Conservation (phyloP, 2,113 vertebrate genomes). For the Phrynocephalus versicolor region DNA sequence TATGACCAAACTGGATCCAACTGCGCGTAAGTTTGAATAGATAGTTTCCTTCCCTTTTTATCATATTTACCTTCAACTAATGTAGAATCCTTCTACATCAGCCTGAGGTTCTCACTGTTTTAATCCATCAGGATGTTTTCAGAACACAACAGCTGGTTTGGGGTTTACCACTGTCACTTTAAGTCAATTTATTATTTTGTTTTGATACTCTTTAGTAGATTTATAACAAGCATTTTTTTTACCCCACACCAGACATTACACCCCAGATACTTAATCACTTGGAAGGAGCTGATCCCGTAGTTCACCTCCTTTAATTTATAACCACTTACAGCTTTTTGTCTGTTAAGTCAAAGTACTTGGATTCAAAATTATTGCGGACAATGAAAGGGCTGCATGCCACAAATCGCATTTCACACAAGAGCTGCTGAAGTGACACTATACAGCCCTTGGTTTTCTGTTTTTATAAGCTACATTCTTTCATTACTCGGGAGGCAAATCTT, state of each 20-base stretch:
- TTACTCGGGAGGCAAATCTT: neutral
- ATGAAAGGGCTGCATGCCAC: neutral
- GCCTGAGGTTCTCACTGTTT: neutral
- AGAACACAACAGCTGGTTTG: neutral
- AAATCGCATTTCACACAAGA: neutral
- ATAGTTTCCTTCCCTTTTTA: neutral
- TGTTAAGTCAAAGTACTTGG: conserved; percentile 6
- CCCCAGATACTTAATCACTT: conserved; percentile 12
- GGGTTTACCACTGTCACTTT: neutral
- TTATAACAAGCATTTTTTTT: conserved; percentile 14
- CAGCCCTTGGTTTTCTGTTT: neutral
- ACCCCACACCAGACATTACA: conserved; percentile 16
- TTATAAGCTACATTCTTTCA: neutral
- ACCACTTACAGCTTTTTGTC: neutral
- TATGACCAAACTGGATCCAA: too few relatives aligned
- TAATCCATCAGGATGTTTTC: neutral
- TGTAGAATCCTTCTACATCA: neutral
- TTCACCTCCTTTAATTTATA: neutral
- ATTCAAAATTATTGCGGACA: neutral
- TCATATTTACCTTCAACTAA: neutral
- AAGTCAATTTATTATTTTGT: conserved; percentile 19
- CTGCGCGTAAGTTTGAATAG: too few relatives aligned
- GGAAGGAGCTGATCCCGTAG: neutral
- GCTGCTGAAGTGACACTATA: neutral
- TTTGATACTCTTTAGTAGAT: conserved; percentile 1